Evolutionary conservation across 2,888 invertebrate genomes (phyloP).

Genomic region (Hesperia comma): DNA sequence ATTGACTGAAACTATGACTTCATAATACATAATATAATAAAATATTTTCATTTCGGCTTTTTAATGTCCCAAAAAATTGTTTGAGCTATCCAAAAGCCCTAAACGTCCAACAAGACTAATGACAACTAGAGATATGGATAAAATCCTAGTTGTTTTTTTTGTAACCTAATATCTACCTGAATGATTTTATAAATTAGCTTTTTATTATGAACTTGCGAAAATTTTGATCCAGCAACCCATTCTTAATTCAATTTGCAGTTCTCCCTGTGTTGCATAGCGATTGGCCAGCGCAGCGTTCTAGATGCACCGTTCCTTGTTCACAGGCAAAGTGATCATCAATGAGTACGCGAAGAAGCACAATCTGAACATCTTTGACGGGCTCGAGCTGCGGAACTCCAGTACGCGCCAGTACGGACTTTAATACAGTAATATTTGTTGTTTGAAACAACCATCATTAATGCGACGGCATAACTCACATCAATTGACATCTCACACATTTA

Average conservation of each 20-base stretch:
- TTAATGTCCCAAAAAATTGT: too few relatives aligned
- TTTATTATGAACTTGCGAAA: too few relatives aligned
- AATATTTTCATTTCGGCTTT: too few relatives aligned
- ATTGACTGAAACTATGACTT: too few relatives aligned
- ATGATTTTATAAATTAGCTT: too few relatives aligned
- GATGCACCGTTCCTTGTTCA: conserved; percentile 57
- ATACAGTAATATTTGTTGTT: conserved; percentile 83
- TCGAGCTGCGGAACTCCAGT: conserved; percentile 87
- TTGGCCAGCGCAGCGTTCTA: conserved; percentile 44
- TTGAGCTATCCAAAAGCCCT: too few relatives aligned
- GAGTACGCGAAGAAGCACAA: conserved; percentile 90
- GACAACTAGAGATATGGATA: too few relatives aligned
- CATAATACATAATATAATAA: too few relatives aligned
- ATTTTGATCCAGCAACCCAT: too few relatives aligned
- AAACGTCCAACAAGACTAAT: too few relatives aligned
- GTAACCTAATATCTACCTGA: too few relatives aligned
- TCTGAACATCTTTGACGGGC: conserved; percentile 90
- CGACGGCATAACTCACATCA: not conserved
- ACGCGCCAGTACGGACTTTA: conserved; percentile 93
- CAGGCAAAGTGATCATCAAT: conserved; percentile 89
- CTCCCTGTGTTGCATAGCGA: conserved; percentile 53
- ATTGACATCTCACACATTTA: not conserved
- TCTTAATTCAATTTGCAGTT: conserved; percentile 39
- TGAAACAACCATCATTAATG: conserved; percentile 47
- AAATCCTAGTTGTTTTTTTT: too few relatives aligned